Base-by-base conservation (phyloP, 2,888 invertebrate genomes). In the Elgonia sp. region DNA sequence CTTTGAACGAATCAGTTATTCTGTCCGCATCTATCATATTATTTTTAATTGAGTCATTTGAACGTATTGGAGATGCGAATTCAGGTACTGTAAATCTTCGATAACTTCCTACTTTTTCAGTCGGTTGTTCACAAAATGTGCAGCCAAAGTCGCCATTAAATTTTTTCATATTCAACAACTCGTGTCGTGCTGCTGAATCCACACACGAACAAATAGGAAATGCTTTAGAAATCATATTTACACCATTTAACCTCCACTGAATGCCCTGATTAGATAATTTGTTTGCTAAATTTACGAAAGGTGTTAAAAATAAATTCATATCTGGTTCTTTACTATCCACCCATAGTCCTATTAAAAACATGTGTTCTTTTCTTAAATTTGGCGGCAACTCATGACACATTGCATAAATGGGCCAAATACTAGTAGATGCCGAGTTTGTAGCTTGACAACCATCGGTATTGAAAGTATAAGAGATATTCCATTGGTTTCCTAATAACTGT, bases 291-390 rank as follows among this genome's bases (percentile, higher is more conserved):
- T 89, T 53, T n/a, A 89, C 69, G 70, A 88, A 83, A 46, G 85
- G 83, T 60, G 84, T 10, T 16, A 90, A 20, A 75, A 88, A 89
- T 14, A 83, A 63, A 18, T 84, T 86, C 86, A 90, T 88, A 14
- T 85, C 70, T 4, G 89, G 90, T 63, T 90, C 88, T 5, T 9
- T 40, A 37, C 87, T 67, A 29, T 84, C 62, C 12, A 89, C 87
- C 86, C 88, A 90, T 29, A 90, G 50, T 16, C 89, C 90, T 16
- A 81, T 16, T 18, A 90, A 53, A 9, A 89, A 20, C 72, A 84
- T 90, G 65, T 83, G 53, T 84, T 80, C 29, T 29, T 29, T 29
- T 29, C 29, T 29, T 29, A 29, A 29, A 29, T 29, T 29, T 29
- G 29, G 29, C 29, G 29, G 29, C 29, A 29, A 29, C 29, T 29